These are phyloP conservation scores for Drosophila meridiana DNA, from an alignment of 2,888 invertebrate genomes.

Conservation along the genomic window DNA sequence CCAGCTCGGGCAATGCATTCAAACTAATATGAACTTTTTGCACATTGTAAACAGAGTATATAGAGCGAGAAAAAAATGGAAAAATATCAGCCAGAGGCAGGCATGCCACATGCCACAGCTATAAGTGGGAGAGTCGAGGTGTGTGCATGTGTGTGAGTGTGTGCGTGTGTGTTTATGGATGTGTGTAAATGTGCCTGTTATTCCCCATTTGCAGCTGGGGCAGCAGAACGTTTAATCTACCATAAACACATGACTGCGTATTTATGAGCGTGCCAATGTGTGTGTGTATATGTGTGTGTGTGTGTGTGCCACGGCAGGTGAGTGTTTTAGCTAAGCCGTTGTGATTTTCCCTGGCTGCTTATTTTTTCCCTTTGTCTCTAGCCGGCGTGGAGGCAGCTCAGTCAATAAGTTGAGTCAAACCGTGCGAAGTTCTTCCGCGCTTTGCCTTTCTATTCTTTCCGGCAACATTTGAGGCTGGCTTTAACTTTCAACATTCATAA, in stretches of 20 bases:
- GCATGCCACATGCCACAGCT: conserved; percentile 45
- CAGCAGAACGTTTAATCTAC: conserved; percentile 73
- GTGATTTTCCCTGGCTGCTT: conserved; percentile 29
- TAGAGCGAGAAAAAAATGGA: conserved; percentile 5
- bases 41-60: conserved; percentile 16
- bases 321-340: conserved; percentile 50
- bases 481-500: conserved; percentile 11
- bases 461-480: conserved; percentile 8
- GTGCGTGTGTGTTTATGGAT: conserved; percentile 3
- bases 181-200: conserved; percentile 41
- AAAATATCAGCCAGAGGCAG: conserved; percentile 48
- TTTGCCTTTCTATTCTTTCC: conserved; percentile 9
- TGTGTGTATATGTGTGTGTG: conserved; percentile 24
- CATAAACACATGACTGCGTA: conserved; percentile 74
- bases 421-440: not conserved
- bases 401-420: conserved; percentile 37
- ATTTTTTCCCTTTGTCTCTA: not conserved
- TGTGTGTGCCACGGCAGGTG: conserved; percentile 54
- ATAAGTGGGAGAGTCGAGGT: conserved; percentile 4
- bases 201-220: conserved; percentile 66
- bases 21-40: conserved; percentile 7
- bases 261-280: conserved; percentile 50
- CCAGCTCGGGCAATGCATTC: not conserved
- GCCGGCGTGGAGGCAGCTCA: conserved; percentile 15
- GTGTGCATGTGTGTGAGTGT: conserved; percentile 2